A percentile compares a stretch with the other conserved stretches of the same genome.
Evolutionary conservation across 2,113 vertebrate species (phyloP).

Genomic region (Cebidichthys violaceus): DNA sequence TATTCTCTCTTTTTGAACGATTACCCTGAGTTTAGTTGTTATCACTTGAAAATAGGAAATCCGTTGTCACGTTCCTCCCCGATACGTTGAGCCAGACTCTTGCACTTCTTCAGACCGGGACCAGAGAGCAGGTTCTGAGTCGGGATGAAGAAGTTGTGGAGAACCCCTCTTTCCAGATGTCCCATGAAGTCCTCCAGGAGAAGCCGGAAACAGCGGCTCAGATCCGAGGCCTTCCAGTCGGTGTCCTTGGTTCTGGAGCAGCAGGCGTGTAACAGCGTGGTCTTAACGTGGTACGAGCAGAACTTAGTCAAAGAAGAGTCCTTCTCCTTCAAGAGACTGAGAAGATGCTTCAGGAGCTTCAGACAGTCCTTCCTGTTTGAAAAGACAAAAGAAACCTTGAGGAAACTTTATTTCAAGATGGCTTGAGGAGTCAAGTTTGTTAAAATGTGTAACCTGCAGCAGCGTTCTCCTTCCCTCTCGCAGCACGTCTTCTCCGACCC

Average conservation of each 20-base stretch:
- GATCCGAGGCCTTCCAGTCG: constrained; percentile 72
- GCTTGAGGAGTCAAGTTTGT: too few species aligned
- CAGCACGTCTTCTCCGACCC: constrained; percentile 85
- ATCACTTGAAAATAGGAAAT: constrained; percentile 83
- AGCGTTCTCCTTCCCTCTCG: constrained; percentile 64
- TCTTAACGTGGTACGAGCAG: constrained; percentile 90
- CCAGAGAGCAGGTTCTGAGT: constrained; percentile 83
- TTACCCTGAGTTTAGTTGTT: neutral
- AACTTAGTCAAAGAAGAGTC: constrained; percentile 81
- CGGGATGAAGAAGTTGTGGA: constrained; percentile 90
- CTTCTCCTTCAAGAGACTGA: constrained; percentile 83
- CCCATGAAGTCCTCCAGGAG: constrained; percentile 80
- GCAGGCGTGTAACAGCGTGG: constrained; percentile 85
- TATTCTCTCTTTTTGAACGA: neutral
- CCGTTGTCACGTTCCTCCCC: constrained; percentile 69
- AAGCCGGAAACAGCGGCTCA: constrained; percentile 82
- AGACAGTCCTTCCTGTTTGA: constrained; percentile 87
- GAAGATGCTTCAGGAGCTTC: constrained; percentile 90
- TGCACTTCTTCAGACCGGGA: constrained; percentile 14
- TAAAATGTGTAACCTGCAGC: constrained; percentile 81
- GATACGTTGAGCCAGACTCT: constrained; percentile 74
- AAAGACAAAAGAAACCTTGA: neutral
- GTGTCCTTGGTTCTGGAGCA: constrained; percentile 70
- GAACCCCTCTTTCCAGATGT: constrained; percentile 64
- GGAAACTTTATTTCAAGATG: too few species aligned